Evolutionary conservation across 2,888 invertebrate species (phyloP), one percentile per base, ranked within the genome.

Genomic region (Sesamia inferens): DNA sequence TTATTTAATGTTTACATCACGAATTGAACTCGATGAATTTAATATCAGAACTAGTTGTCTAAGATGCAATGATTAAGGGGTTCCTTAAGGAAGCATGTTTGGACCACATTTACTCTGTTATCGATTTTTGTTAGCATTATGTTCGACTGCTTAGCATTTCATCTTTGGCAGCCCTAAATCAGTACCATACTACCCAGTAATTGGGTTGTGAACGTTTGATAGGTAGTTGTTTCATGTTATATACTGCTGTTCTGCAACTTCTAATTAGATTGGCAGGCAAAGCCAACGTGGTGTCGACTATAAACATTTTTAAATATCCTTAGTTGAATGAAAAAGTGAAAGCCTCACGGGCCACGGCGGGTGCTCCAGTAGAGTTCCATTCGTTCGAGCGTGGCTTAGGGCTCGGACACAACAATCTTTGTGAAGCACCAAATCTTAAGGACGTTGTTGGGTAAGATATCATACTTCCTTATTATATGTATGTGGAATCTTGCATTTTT

Each of bases 371-470:
- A 19, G 97, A 97, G 83, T 98, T 99, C 93, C 97, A 98, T 85
- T 96, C 97, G 51, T 99, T 99, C 91, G 97, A 97, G 59, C 96
- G 95, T 3, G 96, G 97, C 14, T 92, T 96, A 62, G 97, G 97
- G 0, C 97, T 98, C 82, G 98, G 98, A 0, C 99, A 99, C 94
- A 99, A 99, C 92, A 98, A 97, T 90, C 97, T 99, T 83, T 98
- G 98, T 90, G 97, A 97, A 78, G 98, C 98, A 11, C 97, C 97
- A 0, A 97, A 98, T 86, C 93, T 99, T 68, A 97, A 97, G 31
- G 91, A 91, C 22, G 96, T 98, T 83, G 96, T 98, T 75, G 96
- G 94, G 97, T 98, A 94, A 92, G 96, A 47, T 22, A 31, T 22
- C 47, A 58, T 66, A 31, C 14, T 57, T 5, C 6, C 13, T 31